Percentiles rank a stretch among this genome's conserved stretches.
Evolutionary conservation across 2,888 invertebrate species (phyloP).

Genomic region (Nemurella pictetii): DNA sequence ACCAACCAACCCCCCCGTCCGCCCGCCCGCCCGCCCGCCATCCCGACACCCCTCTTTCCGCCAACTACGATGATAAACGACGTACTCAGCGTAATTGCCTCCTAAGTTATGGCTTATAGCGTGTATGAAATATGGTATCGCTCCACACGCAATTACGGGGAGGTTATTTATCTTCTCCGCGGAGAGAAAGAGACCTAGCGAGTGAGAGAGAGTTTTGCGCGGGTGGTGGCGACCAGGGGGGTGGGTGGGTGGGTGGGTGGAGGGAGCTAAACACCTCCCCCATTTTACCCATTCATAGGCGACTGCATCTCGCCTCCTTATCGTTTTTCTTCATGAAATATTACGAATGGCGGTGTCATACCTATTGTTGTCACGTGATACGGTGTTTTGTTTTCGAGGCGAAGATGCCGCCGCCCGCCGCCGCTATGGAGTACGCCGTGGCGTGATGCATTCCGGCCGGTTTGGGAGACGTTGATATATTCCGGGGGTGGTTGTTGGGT

Average conservation of each 20-base stretch:
- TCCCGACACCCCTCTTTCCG: conserved; percentile 41
- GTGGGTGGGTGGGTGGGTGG: conserved; percentile 18
- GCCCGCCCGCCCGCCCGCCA: conserved; percentile 36
- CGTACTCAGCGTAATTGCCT: conserved; percentile 63
- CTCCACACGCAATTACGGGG: conserved; percentile 61
- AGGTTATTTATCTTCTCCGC: conserved; percentile 57
- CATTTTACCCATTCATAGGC: conserved; percentile 37
- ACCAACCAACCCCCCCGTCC: conserved; percentile 41
- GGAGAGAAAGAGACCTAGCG: conserved; percentile 31
- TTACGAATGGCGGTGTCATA: conserved; percentile 31
- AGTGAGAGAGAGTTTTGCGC: conserved; percentile 14
- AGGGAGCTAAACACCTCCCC: conserved; percentile 35
- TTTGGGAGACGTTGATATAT: not conserved
- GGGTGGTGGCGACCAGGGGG: not conserved
- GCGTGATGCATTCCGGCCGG: conserved; percentile 10
- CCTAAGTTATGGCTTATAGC: conserved; percentile 62
- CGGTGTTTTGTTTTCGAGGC: conserved; percentile 36
- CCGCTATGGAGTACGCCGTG: not conserved
- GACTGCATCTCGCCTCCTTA: conserved; percentile 33
- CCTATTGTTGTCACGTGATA: conserved; percentile 34
- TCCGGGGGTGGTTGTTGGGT: not conserved
- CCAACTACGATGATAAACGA: conserved; percentile 57
- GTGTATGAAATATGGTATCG: conserved; percentile 62
- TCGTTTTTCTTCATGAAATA: conserved; percentile 34
- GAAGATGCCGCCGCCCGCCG: not conserved